phyloP scores from a whole-genome alignment of 2,888 invertebrate species.

The Lepidocyrtoides sp. region DNA sequence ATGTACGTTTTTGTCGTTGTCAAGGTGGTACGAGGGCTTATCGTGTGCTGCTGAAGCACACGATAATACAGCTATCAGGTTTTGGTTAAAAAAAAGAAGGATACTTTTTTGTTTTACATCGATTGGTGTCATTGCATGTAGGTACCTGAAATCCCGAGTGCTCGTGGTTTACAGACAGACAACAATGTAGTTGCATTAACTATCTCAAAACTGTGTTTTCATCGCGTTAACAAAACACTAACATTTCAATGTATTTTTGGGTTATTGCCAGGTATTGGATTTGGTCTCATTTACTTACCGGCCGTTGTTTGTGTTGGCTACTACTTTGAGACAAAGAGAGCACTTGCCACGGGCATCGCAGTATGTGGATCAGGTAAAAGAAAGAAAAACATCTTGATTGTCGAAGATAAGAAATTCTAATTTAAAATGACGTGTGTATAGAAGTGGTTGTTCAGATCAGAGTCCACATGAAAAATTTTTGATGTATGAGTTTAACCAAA shows the following conservation, averaged over 20 bases:
- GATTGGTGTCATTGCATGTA: too few relatives aligned
- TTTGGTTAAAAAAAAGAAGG: too few relatives aligned
- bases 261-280: conserved; percentile 92
- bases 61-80: too few relatives aligned
- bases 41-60: too few relatives aligned
- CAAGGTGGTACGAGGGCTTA: too few relatives aligned
- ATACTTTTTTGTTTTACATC: too few relatives aligned
- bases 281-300: conserved; percentile 97
- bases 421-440: neutral
- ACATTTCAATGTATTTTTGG: conserved; percentile 20
- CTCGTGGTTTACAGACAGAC: too few relatives aligned
- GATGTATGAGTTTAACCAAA: neutral
- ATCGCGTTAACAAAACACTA: neutral
- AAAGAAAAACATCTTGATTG: neutral
- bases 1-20: too few relatives aligned
- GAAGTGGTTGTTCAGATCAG: neutral
- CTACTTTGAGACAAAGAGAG: conserved; percentile 98
- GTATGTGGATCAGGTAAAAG: conserved; percentile 94
- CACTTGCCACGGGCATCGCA: conserved; percentile 93
- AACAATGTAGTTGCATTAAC: neutral
- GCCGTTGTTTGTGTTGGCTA: conserved; percentile 99
- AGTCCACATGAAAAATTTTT: conserved; percentile 33
- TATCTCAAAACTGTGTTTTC: too few relatives aligned
- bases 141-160: neutral
- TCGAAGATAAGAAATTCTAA: neutral